These are phyloP conservation scores for Poeciliopsis paucimaculata DNA, from an alignment of 2,797 vertebrate species.

Conservation along the genomic window DNA sequence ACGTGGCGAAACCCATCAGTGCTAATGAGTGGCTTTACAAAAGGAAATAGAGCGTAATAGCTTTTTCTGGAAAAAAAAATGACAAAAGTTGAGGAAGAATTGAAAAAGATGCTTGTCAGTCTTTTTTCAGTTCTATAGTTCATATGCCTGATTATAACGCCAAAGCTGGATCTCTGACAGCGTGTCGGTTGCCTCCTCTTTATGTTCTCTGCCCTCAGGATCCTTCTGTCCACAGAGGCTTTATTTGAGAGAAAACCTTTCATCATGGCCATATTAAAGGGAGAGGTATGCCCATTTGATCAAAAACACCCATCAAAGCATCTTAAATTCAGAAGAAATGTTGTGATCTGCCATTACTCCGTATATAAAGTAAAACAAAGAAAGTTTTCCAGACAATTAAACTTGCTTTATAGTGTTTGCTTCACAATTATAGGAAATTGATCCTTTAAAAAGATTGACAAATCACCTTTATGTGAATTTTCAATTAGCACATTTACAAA, in stretches of 20 bases:
- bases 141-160: constrained; percentile 25
- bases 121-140: constrained; percentile 31
- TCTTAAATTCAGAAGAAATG: constrained; percentile 53
- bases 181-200: constrained; percentile 46
- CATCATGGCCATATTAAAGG: constrained; percentile 60
- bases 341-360: constrained; percentile 48
- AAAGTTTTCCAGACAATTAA: background rate
- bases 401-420: background rate
- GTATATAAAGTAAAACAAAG: background rate
- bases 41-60: constrained; percentile 74
- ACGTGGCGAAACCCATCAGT: constrained; percentile 67
- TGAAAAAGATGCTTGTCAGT: constrained; percentile 47
- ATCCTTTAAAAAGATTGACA: background rate
- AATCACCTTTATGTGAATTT: background rate
- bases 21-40: constrained; percentile 73
- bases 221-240: constrained; percentile 59
- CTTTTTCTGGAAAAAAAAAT: constrained; percentile 31
- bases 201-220: constrained; percentile 59
- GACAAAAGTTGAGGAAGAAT: constrained; percentile 24
- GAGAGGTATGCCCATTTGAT: constrained; percentile 50
- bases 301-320: constrained; percentile 57
- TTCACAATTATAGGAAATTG: background rate
- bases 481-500: background rate
- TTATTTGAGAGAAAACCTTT: constrained; percentile 58
- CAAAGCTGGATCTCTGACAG: constrained; percentile 47